Evolutionary conservation across 1,140 invertebrate genomes (phyloP).

Genomic region (Eriosoma lanigerum): DNA sequence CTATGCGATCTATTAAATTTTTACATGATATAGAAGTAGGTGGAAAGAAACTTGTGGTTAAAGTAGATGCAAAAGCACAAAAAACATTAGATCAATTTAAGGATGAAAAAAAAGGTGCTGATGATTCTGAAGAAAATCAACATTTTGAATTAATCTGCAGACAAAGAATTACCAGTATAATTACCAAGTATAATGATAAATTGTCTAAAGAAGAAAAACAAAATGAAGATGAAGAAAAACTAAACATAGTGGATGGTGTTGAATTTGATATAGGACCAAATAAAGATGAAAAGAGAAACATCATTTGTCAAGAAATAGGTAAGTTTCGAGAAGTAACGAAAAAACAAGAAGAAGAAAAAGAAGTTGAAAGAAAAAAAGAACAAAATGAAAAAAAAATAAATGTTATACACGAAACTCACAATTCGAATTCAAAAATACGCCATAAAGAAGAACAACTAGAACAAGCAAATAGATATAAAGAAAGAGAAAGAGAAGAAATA

Average conservation of each 20-base stretch:
- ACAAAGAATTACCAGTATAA: constrained; percentile 35
- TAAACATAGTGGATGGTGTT: constrained; percentile 40
- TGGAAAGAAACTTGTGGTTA: constrained; percentile 90
- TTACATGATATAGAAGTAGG: constrained; percentile 92
- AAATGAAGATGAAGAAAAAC: constrained; percentile 41
- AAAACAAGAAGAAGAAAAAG: constrained; percentile 69
- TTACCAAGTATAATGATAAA: constrained; percentile 42
- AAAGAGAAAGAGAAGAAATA: constrained; percentile 61
- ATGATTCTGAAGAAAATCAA: constrained; percentile 41
- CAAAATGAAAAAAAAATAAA: constrained; percentile 50
- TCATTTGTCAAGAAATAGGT: constrained; percentile 94
- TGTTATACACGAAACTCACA: constrained; percentile 23
- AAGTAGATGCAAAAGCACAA: constrained; percentile 98
- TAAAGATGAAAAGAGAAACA: constrained; percentile 93
- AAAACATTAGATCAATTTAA: constrained; percentile 91
- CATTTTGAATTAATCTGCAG: constrained; percentile 42
- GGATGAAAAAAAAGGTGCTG: constrained; percentile 55
- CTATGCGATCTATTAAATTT: constrained; percentile 87
- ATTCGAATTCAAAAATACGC: constrained; percentile 41
- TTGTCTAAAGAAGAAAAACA: constrained; percentile 28
- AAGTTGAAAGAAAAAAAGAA: constrained; percentile 58
- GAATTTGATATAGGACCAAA: constrained; percentile 38
- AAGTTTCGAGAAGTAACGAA: constrained; percentile 97
- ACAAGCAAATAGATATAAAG: constrained; percentile 57
- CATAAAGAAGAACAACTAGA: constrained; percentile 45